These are phyloP conservation scores for Sciaenops ocellatus DNA, from an alignment of 2,797 vertebrate genomes.

Conservation along the genomic window DNA sequence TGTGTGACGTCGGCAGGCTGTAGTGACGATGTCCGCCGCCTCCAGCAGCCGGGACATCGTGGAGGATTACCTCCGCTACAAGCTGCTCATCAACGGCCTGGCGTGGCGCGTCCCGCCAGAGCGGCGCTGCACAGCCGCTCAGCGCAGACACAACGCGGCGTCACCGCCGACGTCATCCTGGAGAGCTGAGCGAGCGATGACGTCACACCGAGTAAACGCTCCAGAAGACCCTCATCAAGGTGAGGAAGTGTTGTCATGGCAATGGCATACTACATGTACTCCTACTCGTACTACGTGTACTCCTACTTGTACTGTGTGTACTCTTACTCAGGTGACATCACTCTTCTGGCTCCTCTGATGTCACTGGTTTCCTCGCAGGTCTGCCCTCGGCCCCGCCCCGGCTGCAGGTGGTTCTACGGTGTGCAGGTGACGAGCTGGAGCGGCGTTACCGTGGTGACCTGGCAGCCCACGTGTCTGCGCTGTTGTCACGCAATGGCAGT, in stretches of 20 bases:
- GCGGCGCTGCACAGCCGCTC: neutral
- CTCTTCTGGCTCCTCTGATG: neutral
- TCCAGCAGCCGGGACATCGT: conserved; percentile 91
- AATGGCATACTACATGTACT: neutral
- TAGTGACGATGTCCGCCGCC: conserved; percentile 47
- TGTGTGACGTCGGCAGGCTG: neutral
- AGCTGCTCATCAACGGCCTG: conserved; percentile 89
- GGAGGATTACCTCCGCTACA: conserved; percentile 91
- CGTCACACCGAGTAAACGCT: neutral
- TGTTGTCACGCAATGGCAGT: conserved; percentile 75
- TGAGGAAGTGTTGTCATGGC: conserved; percentile 6
- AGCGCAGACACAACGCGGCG: fast-evolving
- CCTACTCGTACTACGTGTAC: neutral
- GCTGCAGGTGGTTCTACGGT: conserved; percentile 87
- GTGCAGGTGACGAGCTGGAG: conserved; percentile 88
- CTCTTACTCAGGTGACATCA: neutral
- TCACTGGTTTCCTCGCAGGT: neutral
- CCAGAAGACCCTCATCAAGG: neutral
- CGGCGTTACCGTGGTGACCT: conserved; percentile 88
- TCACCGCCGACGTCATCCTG: neutral
- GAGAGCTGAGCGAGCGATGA: neutral
- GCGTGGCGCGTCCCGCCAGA: conserved; percentile 83
- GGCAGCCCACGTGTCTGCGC: conserved; percentile 85
- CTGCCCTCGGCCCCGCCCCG: conserved; percentile 14
- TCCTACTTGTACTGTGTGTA: neutral